These are phyloP conservation scores for Sitophilus oryzae DNA, from an alignment of 1,140 invertebrate species.

Conservation along the genomic window DNA sequence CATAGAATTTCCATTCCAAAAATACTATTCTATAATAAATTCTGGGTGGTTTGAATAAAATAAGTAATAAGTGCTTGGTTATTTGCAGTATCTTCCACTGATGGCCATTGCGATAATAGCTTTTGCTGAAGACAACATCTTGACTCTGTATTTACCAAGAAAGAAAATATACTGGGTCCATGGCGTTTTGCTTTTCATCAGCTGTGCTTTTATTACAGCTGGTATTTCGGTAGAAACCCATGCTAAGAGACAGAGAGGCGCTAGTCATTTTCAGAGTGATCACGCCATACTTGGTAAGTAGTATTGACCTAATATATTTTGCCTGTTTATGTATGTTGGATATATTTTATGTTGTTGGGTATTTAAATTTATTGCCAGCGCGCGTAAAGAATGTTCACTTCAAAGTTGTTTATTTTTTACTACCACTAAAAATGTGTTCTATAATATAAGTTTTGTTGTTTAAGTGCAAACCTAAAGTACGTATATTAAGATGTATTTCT, in stretches of 20 bases:
- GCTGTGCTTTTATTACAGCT: conserved; percentile 1
- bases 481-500: not conserved
- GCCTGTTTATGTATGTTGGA: not conserved
- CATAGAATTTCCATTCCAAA: not conserved
- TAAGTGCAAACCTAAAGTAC: not conserved
- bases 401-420: not conserved
- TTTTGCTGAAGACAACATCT: conserved; percentile 22
- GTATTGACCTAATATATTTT: not conserved
- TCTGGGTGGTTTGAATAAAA: not conserved
- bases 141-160: conserved; percentile 12
- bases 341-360: too few species aligned
- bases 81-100: conserved; percentile 25
- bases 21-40: not conserved
- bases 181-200: conserved; percentile 15
- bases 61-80: too few species aligned
- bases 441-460: not conserved
- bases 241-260: not conserved
- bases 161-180: conserved; percentile 20
- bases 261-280: conserved; percentile 4
- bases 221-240: conserved; percentile 2
- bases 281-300: conserved; percentile 10
- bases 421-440: not conserved
- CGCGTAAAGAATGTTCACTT: not conserved
- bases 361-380: too few species aligned
- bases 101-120: conserved; percentile 27